These are phyloP conservation scores for Pollenia amentaria DNA, from an alignment of 2,888 invertebrate species.

Conservation along the genomic window DNA sequence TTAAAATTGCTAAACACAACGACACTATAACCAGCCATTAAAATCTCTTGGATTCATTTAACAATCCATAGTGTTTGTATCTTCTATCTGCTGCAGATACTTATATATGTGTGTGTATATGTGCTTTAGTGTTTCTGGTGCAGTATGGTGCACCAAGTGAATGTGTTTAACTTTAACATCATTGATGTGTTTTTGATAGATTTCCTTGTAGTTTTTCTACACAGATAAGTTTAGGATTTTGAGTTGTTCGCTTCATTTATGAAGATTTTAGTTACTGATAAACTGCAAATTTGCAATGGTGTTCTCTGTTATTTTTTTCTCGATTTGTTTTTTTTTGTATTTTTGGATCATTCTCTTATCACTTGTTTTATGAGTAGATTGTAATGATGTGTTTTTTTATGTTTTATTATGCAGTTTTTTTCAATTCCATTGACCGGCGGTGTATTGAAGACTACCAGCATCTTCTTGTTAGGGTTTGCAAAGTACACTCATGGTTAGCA, in stretches of 20 bases:
- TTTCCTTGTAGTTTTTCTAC: constrained; percentile 56
- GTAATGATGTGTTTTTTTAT: neutral
- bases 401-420: neutral
- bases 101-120: neutral
- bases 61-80: constrained; percentile 34
- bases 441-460: constrained; percentile 18
- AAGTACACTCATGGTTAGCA: constrained; percentile 18
- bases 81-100: constrained; percentile 17
- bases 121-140: neutral
- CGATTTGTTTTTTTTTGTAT: neutral
- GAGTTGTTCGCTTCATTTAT: constrained; percentile 55
- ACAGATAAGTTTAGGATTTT: constrained; percentile 60
- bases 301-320: neutral
- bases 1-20: constrained; percentile 58
- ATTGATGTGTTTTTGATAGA: constrained; percentile 66
- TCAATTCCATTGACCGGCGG: constrained; percentile 36
- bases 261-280: constrained; percentile 65
- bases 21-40: constrained; percentile 54
- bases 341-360: constrained; percentile 54
- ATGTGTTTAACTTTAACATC: constrained; percentile 22
- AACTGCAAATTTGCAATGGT: constrained; percentile 34
- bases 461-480: constrained; percentile 1
- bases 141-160: neutral
- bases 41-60: constrained; percentile 55
- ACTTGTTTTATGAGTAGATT: constrained; percentile 44